phyloP scores from a whole-genome alignment of 2,888 invertebrate species.

The Chirona hameri region DNA sequence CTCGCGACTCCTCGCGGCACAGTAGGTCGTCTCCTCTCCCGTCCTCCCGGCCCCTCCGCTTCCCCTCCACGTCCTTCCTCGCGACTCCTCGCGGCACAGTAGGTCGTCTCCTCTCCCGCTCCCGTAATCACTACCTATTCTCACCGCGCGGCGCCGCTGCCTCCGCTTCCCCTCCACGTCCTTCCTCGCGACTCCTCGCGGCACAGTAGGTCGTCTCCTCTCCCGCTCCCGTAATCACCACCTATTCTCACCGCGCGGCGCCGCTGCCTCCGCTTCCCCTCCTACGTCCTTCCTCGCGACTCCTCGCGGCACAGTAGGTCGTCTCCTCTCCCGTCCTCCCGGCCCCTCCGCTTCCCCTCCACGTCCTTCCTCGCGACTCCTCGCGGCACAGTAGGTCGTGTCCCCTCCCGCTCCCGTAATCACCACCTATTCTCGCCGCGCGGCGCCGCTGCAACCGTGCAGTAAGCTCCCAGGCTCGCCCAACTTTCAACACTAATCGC shows the following conservation, averaged over 20 bases:
- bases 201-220: not conserved
- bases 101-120: not conserved
- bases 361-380: no score
- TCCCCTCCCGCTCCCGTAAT: not conserved
- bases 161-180: no score
- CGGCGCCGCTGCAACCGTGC: not conserved
- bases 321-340: no score
- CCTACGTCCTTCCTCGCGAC: no score
- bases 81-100: no score
- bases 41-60: no score
- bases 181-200: no score
- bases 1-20: no score
- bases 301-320: not conserved
- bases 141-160: not conserved
- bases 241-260: not conserved
- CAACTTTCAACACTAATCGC: conserved; percentile 13
- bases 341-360: no score
- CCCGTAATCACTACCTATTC: not conserved
- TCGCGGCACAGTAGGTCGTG: not conserved
- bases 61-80: no score
- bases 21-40: not conserved
- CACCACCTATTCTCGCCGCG: not conserved
- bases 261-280: not conserved
- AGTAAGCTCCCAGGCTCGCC: not conserved
- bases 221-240: not conserved